Percentiles rank a stretch among this genome's conserved stretches.
phyloP scores from a whole-genome alignment of 2,797 vertebrate species.

The Phrynocephalus forsythii region DNA sequence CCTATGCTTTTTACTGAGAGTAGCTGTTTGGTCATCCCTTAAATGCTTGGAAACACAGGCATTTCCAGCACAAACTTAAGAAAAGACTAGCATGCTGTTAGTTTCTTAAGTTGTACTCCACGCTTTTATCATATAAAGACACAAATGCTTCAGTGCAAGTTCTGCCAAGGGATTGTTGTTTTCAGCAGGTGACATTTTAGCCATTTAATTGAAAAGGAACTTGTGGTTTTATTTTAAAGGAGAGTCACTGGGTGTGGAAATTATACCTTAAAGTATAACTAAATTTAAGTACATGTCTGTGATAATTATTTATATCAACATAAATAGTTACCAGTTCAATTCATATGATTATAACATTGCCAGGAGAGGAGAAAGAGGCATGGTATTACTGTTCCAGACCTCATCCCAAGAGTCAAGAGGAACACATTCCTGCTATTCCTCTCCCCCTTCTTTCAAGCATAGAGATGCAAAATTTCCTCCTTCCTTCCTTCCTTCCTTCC shows the following conservation, averaged over 20 bases:
- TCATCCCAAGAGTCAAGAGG: no score
- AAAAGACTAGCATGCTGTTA: background rate
- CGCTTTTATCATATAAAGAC: background rate
- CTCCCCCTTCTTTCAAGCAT: no score
- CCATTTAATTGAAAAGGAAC: background rate
- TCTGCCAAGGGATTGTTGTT: background rate
- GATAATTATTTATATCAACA: no score
- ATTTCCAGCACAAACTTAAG: background rate
- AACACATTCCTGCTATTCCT: no score
- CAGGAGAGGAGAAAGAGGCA: no score
- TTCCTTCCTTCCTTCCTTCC: no score
- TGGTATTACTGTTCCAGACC: no score
- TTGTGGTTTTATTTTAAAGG: background rate
- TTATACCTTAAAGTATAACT: background rate
- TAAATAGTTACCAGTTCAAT: no score
- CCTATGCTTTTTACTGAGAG: no score
- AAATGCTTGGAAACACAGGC: background rate
- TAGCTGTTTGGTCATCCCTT: background rate
- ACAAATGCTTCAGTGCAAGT: background rate
- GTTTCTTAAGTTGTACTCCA: background rate
- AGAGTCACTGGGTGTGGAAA: background rate
- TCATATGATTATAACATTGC: no score
- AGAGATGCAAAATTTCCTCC: no score
- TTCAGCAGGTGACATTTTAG: background rate
- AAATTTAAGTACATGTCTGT: no score